These are phyloP conservation scores for Microctonus brassicae DNA, from an alignment of 2,888 invertebrate species.

Conservation along the genomic window DNA sequence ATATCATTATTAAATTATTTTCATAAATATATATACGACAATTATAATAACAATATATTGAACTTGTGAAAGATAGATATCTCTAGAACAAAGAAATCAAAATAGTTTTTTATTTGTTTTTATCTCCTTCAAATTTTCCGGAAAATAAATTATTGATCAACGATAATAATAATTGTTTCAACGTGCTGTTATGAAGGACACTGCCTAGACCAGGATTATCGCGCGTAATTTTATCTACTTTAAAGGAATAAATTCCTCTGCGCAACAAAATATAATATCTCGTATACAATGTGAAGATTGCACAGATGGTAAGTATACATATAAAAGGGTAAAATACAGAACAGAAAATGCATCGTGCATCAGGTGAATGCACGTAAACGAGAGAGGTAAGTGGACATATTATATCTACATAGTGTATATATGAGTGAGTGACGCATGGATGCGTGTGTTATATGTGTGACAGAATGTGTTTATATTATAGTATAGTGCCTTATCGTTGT, in stretches of 20 bases:
- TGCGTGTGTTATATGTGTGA: conserved; percentile 24
- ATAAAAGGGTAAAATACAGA: background rate
- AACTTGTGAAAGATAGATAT: no score
- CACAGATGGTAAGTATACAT: background rate
- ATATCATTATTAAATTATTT: background rate
- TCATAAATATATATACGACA: no score
- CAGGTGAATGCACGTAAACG: background rate
- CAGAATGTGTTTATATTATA: background rate
- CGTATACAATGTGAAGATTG: conserved; percentile 45
- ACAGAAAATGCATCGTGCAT: background rate
- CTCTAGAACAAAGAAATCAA: no score
- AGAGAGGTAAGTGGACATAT: background rate
- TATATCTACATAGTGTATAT: conserved; percentile 2
- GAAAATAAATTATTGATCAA: no score
- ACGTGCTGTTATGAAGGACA: conserved; percentile 44
- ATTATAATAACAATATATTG: no score
- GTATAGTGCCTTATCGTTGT: conserved; percentile 58
- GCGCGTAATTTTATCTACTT: conserved; percentile 16
- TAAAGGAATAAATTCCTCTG: conserved; percentile 56
- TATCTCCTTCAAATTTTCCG: conserved; percentile 28
- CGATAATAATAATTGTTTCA: conserved; percentile 36
- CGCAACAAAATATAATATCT: conserved; percentile 62
- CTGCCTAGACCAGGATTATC: conserved; percentile 37
- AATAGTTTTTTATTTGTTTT: conserved; percentile 32
- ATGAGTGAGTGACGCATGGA: conserved; percentile 30